Evolutionary conservation across 2,113 vertebrate genomes (phyloP).

Genomic region (Spea multiplicata): DNA sequence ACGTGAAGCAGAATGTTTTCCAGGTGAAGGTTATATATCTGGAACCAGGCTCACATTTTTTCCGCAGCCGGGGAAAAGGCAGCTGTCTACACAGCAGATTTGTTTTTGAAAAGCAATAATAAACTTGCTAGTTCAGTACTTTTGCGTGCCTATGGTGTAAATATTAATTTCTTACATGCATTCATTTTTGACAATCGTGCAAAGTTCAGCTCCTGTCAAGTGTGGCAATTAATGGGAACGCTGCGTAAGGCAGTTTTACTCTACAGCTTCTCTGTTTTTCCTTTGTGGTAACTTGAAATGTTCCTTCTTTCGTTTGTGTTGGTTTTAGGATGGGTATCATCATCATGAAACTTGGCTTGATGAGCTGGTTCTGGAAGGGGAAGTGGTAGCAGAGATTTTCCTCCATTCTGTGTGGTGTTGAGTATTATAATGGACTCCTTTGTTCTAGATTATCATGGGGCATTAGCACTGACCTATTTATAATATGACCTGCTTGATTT

Average conservation of each 20-base stretch:
- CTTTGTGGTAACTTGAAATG: background rate
- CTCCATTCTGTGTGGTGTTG: no score
- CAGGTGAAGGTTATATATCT: constrained; percentile 35
- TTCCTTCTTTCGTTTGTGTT: background rate
- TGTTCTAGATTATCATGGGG: no score
- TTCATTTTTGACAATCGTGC: background rate
- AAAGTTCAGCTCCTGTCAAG: background rate
- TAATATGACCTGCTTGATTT: no score
- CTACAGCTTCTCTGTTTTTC: background rate
- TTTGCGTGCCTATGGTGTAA: constrained; percentile 1
- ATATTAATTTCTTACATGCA: background rate
- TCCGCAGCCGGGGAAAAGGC: background rate
- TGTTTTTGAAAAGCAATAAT: constrained; percentile 9
- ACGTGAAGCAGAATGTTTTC: constrained; percentile 1
- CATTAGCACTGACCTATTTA: no score
- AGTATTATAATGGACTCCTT: no score
- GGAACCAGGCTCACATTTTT: background rate
- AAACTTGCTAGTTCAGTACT: constrained; percentile 22
- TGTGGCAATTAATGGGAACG: background rate
- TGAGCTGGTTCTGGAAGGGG: background rate
- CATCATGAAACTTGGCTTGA: background rate
- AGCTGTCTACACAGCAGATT: constrained; percentile 26
- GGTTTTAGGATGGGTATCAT: background rate
- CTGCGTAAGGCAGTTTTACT: background rate
- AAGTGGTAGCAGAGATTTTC: background rate